These are phyloP conservation scores for Drosophila robusta DNA, from an alignment of 2,888 invertebrate genomes.

Conservation along the genomic window DNA sequence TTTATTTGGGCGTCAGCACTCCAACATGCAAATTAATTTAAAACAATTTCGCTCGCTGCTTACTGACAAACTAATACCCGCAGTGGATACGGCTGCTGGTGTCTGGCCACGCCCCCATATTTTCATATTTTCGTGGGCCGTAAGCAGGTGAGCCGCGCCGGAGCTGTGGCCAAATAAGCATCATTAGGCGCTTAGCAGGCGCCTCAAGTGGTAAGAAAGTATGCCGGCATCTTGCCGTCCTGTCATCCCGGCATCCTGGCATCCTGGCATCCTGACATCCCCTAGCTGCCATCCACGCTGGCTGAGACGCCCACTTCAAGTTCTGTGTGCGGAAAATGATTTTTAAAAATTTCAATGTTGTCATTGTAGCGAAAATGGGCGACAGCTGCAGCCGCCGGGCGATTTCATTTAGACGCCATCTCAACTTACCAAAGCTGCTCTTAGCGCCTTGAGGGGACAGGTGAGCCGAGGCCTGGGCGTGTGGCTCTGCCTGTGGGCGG, in stretches of 20 bases:
- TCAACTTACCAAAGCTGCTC: slow-evolving; percentile 28
- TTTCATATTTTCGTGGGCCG: slow-evolving; percentile 21
- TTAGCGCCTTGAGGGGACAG: slow-evolving; percentile 1
- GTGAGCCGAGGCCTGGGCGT: not conserved
- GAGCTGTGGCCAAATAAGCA: slow-evolving; percentile 67
- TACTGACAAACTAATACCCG: slow-evolving; percentile 61
- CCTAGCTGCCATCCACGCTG: not conserved
- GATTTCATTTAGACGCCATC: slow-evolving; percentile 50
- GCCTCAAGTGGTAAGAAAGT: slow-evolving; percentile 43
- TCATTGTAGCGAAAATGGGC: slow-evolving; percentile 51
- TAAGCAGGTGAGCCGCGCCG: slow-evolving; percentile 16
- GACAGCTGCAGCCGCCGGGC: slow-evolving; percentile 58
- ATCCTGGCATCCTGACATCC: slow-evolving; percentile 1
- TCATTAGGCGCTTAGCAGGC: slow-evolving; percentile 74
- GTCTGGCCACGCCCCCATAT: slow-evolving; percentile 9
- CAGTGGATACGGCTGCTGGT: slow-evolving; percentile 24
- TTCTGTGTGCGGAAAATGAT: slow-evolving; percentile 39
- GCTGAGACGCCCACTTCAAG: not conserved
- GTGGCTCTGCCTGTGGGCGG: not conserved
- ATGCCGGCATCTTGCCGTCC: slow-evolving; percentile 23
- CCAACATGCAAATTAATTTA: slow-evolving; percentile 70
- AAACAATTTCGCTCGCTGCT: slow-evolving; percentile 64
- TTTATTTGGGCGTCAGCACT: slow-evolving; percentile 35
- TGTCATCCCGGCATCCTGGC: slow-evolving; percentile 25
- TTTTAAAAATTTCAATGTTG: slow-evolving; percentile 55